Evolutionary conservation across 2,888 invertebrate genomes (phyloP), one percentile per base, ranked within the genome.

Genomic region (Cheilosia urbana): DNA sequence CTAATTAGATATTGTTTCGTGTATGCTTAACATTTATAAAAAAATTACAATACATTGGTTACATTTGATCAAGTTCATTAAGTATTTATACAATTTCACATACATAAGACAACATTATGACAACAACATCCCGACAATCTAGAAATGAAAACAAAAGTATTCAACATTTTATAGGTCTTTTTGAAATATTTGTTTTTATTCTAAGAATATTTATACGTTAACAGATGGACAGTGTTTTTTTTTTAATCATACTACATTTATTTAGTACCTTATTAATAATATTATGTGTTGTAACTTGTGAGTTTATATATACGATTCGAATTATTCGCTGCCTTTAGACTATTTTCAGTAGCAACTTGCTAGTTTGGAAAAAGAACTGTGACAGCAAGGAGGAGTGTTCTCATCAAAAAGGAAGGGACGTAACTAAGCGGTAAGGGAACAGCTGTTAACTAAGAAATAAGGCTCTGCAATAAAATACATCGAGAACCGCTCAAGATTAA

Each of bases 121-220:
- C 78, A 78, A 82, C 71, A 77, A 82, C 69, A 68, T 57, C 62
- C 62, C 68, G 66, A 62, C 55, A 58, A 11, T 6, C 45, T 37
- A 55, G 17, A 49, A 55, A 34, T 27, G 40, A 58, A 71, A 63
- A 37, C 17, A 60, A 60, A 15, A 37, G 9, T 21, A 17, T 49
- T 57, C 37, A 77, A 71, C 57, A 51, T 71, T 5, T n/a, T 53
- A 49, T 63, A 71, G 55, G 17, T 77, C 42, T 21, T 58, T 72
- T 47, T 9, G 9, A 34, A 21, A 47, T 71, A 24, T n/a, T 21
- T 27, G 9, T 19, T 47, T 51, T 19, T 57, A 7, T n/a, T 47
- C 34, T 47, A 17, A 21, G 49, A 37, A 19, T 71, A 19, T 60
- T 49, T 30, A 40, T 60, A 42, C 21, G 45, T 60, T 75, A 40